A percentile compares a stretch with the other conserved stretches of the same genome.
Conservation (phyloP, 2,888 invertebrate species). For the Leptodirus hochenwartii region DNA sequence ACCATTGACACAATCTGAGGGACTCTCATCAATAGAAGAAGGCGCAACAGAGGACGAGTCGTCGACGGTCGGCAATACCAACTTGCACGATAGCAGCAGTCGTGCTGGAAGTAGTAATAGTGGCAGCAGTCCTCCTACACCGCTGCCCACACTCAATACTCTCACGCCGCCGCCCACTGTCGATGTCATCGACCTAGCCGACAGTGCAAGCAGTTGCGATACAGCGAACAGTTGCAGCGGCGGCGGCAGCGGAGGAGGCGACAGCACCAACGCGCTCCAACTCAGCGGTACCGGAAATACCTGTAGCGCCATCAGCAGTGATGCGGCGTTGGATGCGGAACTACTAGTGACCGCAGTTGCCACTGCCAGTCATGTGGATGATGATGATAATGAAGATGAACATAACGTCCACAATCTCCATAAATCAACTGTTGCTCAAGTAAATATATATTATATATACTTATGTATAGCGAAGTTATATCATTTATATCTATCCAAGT, state of each 20-base stretch:
- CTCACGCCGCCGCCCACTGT: not conserved
- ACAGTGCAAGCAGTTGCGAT: slow-evolving; percentile 2
- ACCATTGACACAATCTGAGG: too few relatives aligned
- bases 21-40: slow-evolving; percentile 12
- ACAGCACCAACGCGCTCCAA: not conserved
- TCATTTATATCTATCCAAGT: too few relatives aligned
- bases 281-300: not conserved
- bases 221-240: slow-evolving; percentile 6
- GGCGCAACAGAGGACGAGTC: slow-evolving; percentile 6
- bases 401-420: slow-evolving; percentile 4
- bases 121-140: too few relatives aligned
- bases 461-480: too few relatives aligned
- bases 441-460: too few relatives aligned
- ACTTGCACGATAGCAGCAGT: too few relatives aligned
- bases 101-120: too few relatives aligned
- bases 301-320: slow-evolving; percentile 5
- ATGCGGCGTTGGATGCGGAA: not conserved
- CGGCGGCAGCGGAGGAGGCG: slow-evolving; percentile 10
- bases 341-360: not conserved
- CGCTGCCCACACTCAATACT: too few relatives aligned
- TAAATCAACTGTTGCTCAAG: too few relatives aligned
- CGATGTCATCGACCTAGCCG: not conserved
- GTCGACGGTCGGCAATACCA: not conserved
- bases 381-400: slow-evolving; percentile 5
- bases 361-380: not conserved